Base-by-base conservation (phyloP, 2,113 vertebrate genomes). In the Bungarus multicinctus region DNA sequence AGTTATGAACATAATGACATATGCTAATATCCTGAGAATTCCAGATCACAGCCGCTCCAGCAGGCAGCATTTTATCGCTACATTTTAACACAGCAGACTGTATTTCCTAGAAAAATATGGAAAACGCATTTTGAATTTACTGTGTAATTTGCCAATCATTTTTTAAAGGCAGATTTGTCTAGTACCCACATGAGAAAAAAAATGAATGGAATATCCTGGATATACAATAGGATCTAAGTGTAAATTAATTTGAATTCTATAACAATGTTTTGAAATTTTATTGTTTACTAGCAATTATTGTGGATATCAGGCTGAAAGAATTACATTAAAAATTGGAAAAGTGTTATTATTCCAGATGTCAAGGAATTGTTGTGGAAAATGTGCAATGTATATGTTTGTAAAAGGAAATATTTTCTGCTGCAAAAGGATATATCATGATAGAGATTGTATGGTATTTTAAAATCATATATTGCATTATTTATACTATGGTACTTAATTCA, bases 1-100 rank as follows among this genome's bases (percentile, higher is more conserved):
- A 97, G 94, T 97, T 97, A 95, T 11, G 89, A 74, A 95, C 91
- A 86, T 0, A 1, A 47, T 95, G 96, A 97, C 95, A 95, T 96
- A 97, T 93, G 93, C 22, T 0, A 0, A 85, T 88, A 58, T 90
- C 1, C n/a, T n/a, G 85, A 96, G 94, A 96, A 95, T 95, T 95
- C 94, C 94, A 95, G 96, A 96, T 96, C 16, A 8, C 89, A 92
- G 92, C 34, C 92, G 95, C 87, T 93, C 53, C 85, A 95, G 95
- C 74, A 91, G 93, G 85, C 92, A 81, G 47, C 95, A 95, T 95
- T 97, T 97, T 95, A 91, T 93, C 64, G 90, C 53, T 88, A 95
- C 16, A 50, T 64, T 96, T 97, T 94, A 96, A 95, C 96, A 94
- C 88, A 96, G 93, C 18, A 94, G 91, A 95, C 91, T 45, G 27